Evolutionary conservation across 37 sponge, comb jelly and placozoan genomes (phyloP).

Genomic region (Mnemiopsis leidyi): DNA sequence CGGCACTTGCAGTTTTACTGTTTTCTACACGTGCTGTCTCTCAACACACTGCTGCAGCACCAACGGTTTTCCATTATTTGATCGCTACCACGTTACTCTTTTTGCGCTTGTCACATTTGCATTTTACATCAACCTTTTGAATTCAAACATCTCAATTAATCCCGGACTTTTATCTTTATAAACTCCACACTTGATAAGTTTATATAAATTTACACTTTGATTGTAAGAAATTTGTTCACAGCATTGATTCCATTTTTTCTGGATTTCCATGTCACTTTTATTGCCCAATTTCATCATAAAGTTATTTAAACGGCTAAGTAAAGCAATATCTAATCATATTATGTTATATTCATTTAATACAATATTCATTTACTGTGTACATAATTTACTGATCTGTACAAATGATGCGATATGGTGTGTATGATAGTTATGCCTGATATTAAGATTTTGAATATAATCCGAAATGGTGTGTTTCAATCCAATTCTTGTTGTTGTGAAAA

Average conservation of each 20-base stretch:
- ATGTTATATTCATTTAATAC: no score
- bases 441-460: slow-evolving; percentile 33
- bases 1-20: background rate
- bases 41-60: no score
- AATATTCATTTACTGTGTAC: background rate
- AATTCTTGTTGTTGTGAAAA: no score
- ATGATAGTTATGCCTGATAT: slow-evolving; percentile 19
- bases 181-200: no score
- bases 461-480: background rate
- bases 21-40: background rate
- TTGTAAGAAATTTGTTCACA: no score
- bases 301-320: background rate
- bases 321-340: background rate
- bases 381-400: background rate
- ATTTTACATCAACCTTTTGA: background rate
- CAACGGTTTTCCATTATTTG: no score
- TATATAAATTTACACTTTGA: no score
- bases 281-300: background rate
- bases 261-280: background rate
- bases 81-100: background rate
- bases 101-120: background rate
- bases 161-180: background rate
- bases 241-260: no score
- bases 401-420: background rate
- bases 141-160: no score